Evolutionary conservation across 2,113 vertebrate genomes (phyloP), one percentile per base, ranked within the genome.

Genomic region (Crotalus helleri): DNA sequence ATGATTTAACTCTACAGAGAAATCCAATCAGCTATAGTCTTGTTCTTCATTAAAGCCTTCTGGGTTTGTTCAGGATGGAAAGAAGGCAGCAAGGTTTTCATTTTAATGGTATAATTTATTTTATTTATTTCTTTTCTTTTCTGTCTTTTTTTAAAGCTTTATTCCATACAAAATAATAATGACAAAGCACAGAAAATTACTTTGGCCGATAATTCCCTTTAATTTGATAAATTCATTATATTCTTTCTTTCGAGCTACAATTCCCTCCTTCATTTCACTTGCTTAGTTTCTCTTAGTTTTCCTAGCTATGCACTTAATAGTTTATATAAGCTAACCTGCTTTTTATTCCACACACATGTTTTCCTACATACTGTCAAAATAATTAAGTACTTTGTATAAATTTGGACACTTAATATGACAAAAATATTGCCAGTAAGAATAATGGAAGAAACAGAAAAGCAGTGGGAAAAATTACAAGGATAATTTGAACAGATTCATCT

Each of bases 331-430:
- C 90, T 69, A 95, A 24, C 0, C 24, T 61, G 87, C 74, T 96
- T 96, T 55, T 74, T 93, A 39, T 92, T 95, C 92, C 93, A 93
- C n/a, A 87, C 17, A 53, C 89, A 86, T 91, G 95, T 94, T 95
- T 94, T 91, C 1, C 94, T 94, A 93, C 94, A 88, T 89, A 23
- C 90, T 97, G 93, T 96, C 95, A 97, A 96, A 96, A 96, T 96
- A 97, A 97, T 97, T 93, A 97, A 97, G 95, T 97, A 92, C 88
- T 93, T 90, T 53, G 44, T 96, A 96, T 94, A 96, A 96, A 97
- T 96, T 92, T 96, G 69, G 49, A 44, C 54, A 91, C 93, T 96
- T 96, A 96, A 97, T 96, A 95, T 95, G 96, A 97, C 94, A 97
- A 97, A 97, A 96, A 81, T 69, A 4, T 94, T 95, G 51, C 81